These are phyloP conservation scores for Aricia agestis DNA, from an alignment of 1,140 invertebrate species.

Conservation along the genomic window DNA sequence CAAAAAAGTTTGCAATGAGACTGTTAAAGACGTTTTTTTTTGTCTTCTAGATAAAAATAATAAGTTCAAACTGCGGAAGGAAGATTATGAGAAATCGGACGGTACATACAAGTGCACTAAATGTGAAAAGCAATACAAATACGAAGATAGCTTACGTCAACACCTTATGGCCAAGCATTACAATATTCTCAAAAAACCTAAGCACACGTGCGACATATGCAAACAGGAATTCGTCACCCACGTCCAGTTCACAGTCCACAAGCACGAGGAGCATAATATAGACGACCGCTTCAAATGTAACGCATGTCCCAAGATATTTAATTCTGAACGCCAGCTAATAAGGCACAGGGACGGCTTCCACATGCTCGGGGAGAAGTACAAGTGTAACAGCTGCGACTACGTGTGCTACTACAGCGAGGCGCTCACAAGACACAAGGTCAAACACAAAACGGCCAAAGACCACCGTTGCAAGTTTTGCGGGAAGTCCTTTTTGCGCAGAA, in stretches of 20 bases:
- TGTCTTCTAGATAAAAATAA: slow-evolving; percentile 36
- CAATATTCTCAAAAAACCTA: slow-evolving; percentile 27
- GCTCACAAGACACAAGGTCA: slow-evolving; percentile 63
- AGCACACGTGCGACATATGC: slow-evolving; percentile 42
- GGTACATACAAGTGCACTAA: slow-evolving; percentile 37
- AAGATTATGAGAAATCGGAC: slow-evolving; percentile 46
- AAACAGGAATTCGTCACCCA: slow-evolving; percentile 48
- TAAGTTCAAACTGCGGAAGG: slow-evolving; percentile 42
- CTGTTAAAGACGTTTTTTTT: slow-evolving; percentile 36
- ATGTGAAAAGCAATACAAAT: slow-evolving; percentile 50
- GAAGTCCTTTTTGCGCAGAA: slow-evolving; percentile 66
- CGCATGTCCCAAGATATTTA: slow-evolving; percentile 55
- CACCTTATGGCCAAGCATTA: slow-evolving; percentile 57
- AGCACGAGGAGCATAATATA: slow-evolving; percentile 46
- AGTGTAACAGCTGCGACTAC: slow-evolving; percentile 58
- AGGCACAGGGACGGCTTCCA: slow-evolving; percentile 61
- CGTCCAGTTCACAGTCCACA: slow-evolving; percentile 49
- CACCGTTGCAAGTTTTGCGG: slow-evolving; percentile 57
- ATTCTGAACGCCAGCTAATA: slow-evolving; percentile 44
- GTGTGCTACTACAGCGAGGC: slow-evolving; percentile 56
- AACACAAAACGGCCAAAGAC: slow-evolving; percentile 59
- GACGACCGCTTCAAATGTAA: slow-evolving; percentile 58
- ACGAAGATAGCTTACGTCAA: slow-evolving; percentile 38
- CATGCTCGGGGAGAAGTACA: slow-evolving; percentile 55
- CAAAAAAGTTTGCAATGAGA: slow-evolving; percentile 2